Conservation (phyloP, 2,113 vertebrate species). For the Acinonyx jubatus region DNA sequence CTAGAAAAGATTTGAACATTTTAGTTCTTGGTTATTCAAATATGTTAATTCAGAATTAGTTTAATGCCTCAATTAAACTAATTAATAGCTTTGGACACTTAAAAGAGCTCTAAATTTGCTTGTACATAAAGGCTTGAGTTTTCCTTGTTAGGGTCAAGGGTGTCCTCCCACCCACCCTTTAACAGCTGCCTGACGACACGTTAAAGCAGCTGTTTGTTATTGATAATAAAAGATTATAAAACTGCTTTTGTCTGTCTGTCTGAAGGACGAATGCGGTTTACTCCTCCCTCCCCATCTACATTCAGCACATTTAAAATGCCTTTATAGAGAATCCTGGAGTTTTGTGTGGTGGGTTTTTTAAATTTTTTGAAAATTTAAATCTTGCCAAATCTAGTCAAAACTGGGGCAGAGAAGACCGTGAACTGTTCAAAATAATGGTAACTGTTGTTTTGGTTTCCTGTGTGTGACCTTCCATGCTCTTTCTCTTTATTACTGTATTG, state of each 20-base stretch:
- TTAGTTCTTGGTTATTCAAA: constrained; percentile 77
- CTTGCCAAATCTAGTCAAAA: not conserved
- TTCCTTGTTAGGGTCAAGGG: constrained; percentile 78
- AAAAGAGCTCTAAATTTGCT: constrained; percentile 87
- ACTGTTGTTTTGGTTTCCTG: not conserved
- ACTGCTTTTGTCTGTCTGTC: constrained; percentile 65
- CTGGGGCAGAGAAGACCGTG: not conserved
- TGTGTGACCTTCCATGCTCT: not conserved
- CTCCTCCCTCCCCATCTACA: not conserved
- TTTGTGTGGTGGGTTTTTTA: not conserved
- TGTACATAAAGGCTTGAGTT: constrained; percentile 88
- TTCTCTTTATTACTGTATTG: too few species aligned
- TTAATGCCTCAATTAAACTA: constrained; percentile 77
- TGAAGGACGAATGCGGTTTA: not conserved
- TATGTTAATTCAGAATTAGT: constrained; percentile 78
- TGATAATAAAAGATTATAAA: constrained; percentile 85
- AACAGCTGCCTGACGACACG: constrained; percentile 71
- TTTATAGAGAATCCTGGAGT: not conserved
- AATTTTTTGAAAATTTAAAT: not conserved
- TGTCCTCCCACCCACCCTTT: constrained; percentile 66
- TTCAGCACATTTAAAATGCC: not conserved
- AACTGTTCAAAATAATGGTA: not conserved
- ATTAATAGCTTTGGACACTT: constrained; percentile 78
- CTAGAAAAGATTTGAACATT: constrained; percentile 78
- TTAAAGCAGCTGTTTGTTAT: constrained; percentile 77